Conservation (phyloP, 2,888 invertebrate species). For the Hypsopygia costalis region DNA sequence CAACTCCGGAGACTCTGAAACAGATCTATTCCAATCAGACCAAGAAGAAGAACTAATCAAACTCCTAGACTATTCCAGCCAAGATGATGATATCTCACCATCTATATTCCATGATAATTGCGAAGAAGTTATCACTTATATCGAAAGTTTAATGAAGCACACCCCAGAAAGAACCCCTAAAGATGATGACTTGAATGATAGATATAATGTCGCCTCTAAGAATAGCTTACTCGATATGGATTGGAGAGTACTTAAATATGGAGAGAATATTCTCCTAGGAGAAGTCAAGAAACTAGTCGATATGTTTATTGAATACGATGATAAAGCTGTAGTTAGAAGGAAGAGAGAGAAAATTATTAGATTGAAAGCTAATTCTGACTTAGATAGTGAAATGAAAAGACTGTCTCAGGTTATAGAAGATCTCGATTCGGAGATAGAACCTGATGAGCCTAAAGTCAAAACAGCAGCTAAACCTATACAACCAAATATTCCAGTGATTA, state of each 20-base stretch:
- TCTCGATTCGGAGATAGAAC: slow-evolving; percentile 50
- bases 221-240: slow-evolving; percentile 71
- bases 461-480: slow-evolving; percentile 32
- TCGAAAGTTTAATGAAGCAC: slow-evolving; percentile 52
- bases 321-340: slow-evolving; percentile 45
- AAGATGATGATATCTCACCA: slow-evolving; percentile 79
- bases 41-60: slow-evolving; percentile 89
- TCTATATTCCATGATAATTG: slow-evolving; percentile 69
- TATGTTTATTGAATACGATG: slow-evolving; percentile 43
- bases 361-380: slow-evolving; percentile 51
- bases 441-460: slow-evolving; percentile 24
- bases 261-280: slow-evolving; percentile 68
- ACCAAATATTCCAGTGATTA: slow-evolving; percentile 26
- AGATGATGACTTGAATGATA: slow-evolving; percentile 55
- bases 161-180: slow-evolving; percentile 34
- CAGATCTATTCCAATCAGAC: slow-evolving; percentile 88
- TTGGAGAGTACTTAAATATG: slow-evolving; percentile 71
- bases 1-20: slow-evolving; percentile 83
- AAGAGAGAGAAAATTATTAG: slow-evolving; percentile 44
- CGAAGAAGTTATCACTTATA: slow-evolving; percentile 63
- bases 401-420: slow-evolving; percentile 67
- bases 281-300: slow-evolving; percentile 67
- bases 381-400: slow-evolving; percentile 70
- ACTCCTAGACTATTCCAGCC: slow-evolving; percentile 85
- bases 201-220: slow-evolving; percentile 60